phyloP scores from a whole-genome alignment of 1,140 invertebrate species.

The Cherax destructor region DNA sequence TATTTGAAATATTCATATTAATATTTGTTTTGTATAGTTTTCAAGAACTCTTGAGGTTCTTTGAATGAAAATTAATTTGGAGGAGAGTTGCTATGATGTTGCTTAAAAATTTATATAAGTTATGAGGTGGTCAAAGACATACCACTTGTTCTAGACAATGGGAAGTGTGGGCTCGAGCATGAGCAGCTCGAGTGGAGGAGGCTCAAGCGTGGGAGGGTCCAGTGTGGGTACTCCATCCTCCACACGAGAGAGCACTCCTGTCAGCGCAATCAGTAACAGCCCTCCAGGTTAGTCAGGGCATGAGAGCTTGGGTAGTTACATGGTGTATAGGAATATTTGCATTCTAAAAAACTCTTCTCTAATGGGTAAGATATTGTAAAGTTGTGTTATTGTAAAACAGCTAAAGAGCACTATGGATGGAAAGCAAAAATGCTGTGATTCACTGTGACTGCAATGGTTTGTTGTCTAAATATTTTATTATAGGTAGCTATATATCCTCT shows the following conservation, averaged over 20 bases:
- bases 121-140: constrained; percentile 16
- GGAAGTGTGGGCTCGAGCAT: constrained; percentile 37
- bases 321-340: neutral
- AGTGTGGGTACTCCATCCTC: constrained; percentile 65
- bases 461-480: neutral
- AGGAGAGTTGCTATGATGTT: neutral
- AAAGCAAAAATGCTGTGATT: neutral
- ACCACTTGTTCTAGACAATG: constrained; percentile 35
- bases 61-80: neutral
- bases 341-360: neutral
- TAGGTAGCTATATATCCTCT: neutral
- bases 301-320: neutral
- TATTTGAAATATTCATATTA: no score
- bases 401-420: neutral
- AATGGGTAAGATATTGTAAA: neutral
- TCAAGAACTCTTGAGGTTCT: neutral
- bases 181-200: constrained; percentile 45
- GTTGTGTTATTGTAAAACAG: neutral
- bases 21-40: no score
- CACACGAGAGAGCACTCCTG: constrained; percentile 64
- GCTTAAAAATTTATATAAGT: neutral
- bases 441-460: neutral
- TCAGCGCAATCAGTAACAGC: constrained; percentile 67
- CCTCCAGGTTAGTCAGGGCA: constrained; percentile 53
- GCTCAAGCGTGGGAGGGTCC: constrained; percentile 62